phyloP scores from a whole-genome alignment of 2,888 invertebrate genomes.

The Mesorhabditis sp. region DNA sequence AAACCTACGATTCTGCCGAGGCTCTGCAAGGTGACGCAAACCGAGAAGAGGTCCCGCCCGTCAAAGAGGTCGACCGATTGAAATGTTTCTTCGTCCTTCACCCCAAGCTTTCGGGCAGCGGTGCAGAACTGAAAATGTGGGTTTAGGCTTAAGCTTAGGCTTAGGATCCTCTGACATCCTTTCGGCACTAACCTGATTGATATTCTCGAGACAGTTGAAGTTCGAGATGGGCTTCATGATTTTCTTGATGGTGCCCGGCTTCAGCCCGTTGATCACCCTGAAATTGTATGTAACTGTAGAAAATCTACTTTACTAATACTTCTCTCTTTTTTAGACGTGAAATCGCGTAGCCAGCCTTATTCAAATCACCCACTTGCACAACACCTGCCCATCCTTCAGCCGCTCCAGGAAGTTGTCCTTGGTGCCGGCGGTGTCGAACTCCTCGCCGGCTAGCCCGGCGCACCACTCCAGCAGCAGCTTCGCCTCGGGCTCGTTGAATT shows the following conservation, averaged over 20 bases:
- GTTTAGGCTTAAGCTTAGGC: not conserved
- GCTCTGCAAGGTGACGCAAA: conserved; percentile 60
- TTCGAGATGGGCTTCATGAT: conserved; percentile 85
- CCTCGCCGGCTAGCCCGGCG: conserved; percentile 77
- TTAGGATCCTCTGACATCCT: conserved; percentile 62
- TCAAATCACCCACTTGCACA: conserved; percentile 74
- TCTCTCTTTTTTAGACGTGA: not conserved
- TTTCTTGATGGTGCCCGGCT: conserved; percentile 83
- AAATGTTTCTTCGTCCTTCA: conserved; percentile 80
- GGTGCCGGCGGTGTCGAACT: conserved; percentile 70
- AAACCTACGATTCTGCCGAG: conserved; percentile 52
- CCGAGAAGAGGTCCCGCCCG: conserved; percentile 88
- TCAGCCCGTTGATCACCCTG: conserved; percentile 80
- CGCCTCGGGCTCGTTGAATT: conserved; percentile 91
- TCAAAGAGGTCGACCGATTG: conserved; percentile 97
- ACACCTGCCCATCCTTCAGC: conserved; percentile 81
- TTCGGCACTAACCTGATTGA: conserved; percentile 84
- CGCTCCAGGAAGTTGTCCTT: conserved; percentile 83
- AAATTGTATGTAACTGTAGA: conserved; percentile 7
- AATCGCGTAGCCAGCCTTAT: not conserved
- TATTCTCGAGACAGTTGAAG: conserved; percentile 98
- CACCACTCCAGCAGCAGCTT: conserved; percentile 91
- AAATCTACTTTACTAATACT: not conserved
- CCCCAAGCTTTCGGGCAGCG: conserved; percentile 69
- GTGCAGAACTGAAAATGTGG: not conserved